Evolutionary conservation across 2,113 vertebrate genomes (phyloP).

Genomic region (Neopipo cinnamomea): DNA sequence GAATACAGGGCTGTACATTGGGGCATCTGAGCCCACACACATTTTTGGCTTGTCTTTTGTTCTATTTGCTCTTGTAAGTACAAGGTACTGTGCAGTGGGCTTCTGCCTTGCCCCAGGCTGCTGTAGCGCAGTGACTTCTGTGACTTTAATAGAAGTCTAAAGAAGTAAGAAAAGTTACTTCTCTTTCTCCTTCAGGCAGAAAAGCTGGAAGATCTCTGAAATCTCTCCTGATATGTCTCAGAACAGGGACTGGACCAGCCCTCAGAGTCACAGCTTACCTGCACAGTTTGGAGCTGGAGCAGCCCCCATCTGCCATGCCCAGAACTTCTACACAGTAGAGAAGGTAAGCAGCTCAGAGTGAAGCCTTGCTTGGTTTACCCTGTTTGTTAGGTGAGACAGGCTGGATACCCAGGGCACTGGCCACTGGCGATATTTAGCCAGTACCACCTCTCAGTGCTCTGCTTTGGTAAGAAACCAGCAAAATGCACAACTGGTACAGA

Average conservation of each 20-base stretch:
- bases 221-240: not conserved
- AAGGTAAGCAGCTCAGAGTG: not conserved
- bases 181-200: constrained; percentile 4
- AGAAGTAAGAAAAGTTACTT: constrained; percentile 31
- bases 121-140: not conserved
- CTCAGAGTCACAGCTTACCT: not conserved
- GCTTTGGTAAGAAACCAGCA: not conserved
- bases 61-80: not conserved
- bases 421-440: not conserved
- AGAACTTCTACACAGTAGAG: not conserved
- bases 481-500: not conserved
- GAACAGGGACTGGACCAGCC: not conserved
- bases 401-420: not conserved
- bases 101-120: not conserved
- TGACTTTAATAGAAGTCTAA: constrained; percentile 31
- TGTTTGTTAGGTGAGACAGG: not conserved
- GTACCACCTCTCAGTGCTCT: not conserved
- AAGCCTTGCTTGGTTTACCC: not conserved
- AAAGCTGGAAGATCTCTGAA: not conserved
- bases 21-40: not conserved
- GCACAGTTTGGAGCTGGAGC: not conserved
- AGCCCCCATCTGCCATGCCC: not conserved
- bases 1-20: not conserved
- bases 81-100: not conserved
- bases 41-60: not conserved